Conservation (phyloP, 64 coral and sea anemone species). For the Actinia equina region DNA sequence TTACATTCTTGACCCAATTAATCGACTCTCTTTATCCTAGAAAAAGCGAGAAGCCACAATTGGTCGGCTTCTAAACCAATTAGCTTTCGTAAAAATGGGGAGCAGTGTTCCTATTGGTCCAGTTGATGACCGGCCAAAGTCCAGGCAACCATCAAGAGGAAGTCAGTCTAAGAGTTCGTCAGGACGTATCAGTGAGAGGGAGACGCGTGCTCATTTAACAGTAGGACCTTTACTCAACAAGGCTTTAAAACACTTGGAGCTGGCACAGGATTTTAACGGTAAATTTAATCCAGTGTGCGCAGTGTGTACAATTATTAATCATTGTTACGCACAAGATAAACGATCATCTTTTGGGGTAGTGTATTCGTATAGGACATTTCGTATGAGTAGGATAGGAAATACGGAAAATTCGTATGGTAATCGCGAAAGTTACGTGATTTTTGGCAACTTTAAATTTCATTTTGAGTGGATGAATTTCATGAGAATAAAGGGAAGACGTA, state of each 20-base stretch:
- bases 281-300: neutral
- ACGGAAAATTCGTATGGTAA: too few species aligned
- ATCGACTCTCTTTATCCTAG: constrained; percentile 1
- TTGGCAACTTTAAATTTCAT: too few species aligned
- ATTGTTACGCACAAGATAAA: too few species aligned
- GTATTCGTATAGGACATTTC: too few species aligned
- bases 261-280: constrained; percentile 55
- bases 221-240: constrained; percentile 49
- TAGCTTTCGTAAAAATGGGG: constrained; percentile 24
- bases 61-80: constrained; percentile 59
- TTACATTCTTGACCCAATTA: neutral
- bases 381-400: too few species aligned
- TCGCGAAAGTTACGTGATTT: too few species aligned
- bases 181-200: neutral
- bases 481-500: too few species aligned
- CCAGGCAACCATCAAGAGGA: constrained; percentile 16
- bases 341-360: too few species aligned
- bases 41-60: constrained; percentile 60
- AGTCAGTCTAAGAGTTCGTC: constrained; percentile 10
- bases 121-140: constrained; percentile 42
- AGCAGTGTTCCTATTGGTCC: constrained; percentile 18
- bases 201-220: neutral
- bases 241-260: constrained; percentile 61
- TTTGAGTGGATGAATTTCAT: too few species aligned
- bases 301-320: neutral